A percentile compares a stretch with the other conserved stretches of the same genome.
Conservation (phyloP, 2,888 invertebrate species). For the Campoplex capitator region DNA sequence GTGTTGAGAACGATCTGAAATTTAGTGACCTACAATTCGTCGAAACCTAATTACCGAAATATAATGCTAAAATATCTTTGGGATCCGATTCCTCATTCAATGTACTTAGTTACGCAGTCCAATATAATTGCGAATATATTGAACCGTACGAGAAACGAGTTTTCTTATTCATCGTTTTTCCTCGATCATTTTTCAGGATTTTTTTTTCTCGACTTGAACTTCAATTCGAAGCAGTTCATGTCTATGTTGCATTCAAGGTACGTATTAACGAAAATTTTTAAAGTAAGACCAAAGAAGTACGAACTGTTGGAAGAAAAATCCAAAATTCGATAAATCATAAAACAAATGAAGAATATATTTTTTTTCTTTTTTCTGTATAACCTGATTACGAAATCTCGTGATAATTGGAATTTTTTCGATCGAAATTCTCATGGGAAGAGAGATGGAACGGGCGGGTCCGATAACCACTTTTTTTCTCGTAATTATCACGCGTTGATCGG, state of each 20-base stretch:
- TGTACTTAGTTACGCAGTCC: slow-evolving; percentile 84
- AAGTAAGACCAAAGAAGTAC: no score
- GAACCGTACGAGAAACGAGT: slow-evolving; percentile 28
- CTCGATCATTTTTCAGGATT: background rate
- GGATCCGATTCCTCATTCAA: slow-evolving; percentile 81
- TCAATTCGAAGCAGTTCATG: background rate
- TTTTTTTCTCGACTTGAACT: background rate
- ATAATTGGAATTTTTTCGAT: background rate
- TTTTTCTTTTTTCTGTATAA: background rate
- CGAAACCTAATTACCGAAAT: slow-evolving; percentile 76
- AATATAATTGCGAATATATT: slow-evolving; percentile 74
- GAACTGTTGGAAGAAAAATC: no score
- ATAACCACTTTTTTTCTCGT: slow-evolving; percentile 55
- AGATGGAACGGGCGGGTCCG: slow-evolving; percentile 22
- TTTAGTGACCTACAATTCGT: slow-evolving; percentile 66
- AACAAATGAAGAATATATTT: background rate
- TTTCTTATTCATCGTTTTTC: background rate
- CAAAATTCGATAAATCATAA: background rate
- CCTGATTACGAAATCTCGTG: background rate
- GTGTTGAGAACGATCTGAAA: slow-evolving; percentile 30
- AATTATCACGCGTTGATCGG: slow-evolving; percentile 51
- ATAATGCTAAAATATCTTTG: slow-evolving; percentile 80
- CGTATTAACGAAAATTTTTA: background rate
- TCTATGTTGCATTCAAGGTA: background rate
- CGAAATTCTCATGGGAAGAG: background rate